Evolutionary conservation across 2,888 invertebrate genomes (phyloP).

Genomic region (Drosophila incognita): DNA sequence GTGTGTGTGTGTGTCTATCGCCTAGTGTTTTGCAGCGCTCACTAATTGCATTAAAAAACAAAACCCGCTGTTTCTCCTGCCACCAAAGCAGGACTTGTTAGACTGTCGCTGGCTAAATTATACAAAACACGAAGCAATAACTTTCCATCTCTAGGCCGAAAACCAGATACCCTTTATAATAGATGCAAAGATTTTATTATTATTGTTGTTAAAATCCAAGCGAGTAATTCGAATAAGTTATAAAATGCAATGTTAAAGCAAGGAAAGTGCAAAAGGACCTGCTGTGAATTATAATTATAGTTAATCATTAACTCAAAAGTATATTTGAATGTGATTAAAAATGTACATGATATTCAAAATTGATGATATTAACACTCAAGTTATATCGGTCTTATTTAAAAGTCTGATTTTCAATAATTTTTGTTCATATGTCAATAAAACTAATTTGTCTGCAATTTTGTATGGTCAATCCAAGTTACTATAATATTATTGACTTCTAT

Average conservation of each 20-base stretch:
- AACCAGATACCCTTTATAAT: constrained; percentile 22
- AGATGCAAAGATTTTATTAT: background rate
- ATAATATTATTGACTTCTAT: background rate
- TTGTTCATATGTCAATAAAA: too few species aligned
- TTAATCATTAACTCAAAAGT: background rate
- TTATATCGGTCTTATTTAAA: background rate
- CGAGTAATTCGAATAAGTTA: background rate
- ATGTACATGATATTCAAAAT: background rate
- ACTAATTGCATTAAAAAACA: constrained; percentile 77
- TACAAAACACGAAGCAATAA: constrained; percentile 57
- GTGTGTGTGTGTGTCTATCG: constrained; percentile 38
- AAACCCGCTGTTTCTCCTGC: constrained; percentile 20
- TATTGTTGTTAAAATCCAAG: background rate
- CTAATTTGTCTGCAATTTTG: background rate
- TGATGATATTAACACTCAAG: background rate
- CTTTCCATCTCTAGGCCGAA: background rate
- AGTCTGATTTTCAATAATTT: background rate
- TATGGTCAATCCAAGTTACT: background rate
- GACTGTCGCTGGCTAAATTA: constrained; percentile 70
- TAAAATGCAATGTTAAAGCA: background rate
- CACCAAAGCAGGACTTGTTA: constrained; percentile 29
- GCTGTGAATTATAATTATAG: background rate
- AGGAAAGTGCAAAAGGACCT: background rate
- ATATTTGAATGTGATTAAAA: background rate
- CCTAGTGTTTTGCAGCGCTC: constrained; percentile 70